phyloP scores from a whole-genome alignment of 2,113 vertebrate genomes.

The Globicephala melas region DNA sequence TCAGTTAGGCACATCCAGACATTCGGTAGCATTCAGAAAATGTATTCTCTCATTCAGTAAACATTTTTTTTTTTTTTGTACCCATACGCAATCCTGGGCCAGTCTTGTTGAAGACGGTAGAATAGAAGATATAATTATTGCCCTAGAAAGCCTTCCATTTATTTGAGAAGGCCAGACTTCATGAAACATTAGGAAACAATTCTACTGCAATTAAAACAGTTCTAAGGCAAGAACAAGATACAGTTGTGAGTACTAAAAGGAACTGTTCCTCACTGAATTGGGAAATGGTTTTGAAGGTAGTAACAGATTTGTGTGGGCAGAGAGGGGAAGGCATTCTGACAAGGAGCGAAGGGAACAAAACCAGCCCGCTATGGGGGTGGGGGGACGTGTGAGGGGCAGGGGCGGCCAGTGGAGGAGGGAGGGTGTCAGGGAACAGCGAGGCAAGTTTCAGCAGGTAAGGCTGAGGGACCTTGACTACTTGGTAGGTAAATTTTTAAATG shows the following conservation, averaged over 20 bases:
- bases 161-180: not conserved
- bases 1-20: not conserved
- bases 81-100: not conserved
- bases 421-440: not conserved
- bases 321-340: not conserved
- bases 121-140: not conserved
- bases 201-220: not conserved
- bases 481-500: too few relatives aligned
- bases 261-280: not conserved
- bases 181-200: not conserved
- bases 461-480: not conserved
- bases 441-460: not conserved
- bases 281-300: not conserved
- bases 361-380: not conserved
- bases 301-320: not conserved
- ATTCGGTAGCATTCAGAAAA: not conserved
- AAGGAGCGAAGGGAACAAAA: not conserved
- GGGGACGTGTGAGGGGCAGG: too few relatives aligned
- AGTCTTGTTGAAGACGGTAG: not conserved
- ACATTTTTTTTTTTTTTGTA: not conserved
- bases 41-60: not conserved
- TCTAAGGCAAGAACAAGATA: not conserved
- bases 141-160: not conserved
- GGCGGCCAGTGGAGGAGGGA: not conserved
- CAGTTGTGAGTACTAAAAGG: not conserved